Evolutionary conservation across 2,797 vertebrate genomes (phyloP).

Genomic region (Pteronotus mesoamericanus): DNA sequence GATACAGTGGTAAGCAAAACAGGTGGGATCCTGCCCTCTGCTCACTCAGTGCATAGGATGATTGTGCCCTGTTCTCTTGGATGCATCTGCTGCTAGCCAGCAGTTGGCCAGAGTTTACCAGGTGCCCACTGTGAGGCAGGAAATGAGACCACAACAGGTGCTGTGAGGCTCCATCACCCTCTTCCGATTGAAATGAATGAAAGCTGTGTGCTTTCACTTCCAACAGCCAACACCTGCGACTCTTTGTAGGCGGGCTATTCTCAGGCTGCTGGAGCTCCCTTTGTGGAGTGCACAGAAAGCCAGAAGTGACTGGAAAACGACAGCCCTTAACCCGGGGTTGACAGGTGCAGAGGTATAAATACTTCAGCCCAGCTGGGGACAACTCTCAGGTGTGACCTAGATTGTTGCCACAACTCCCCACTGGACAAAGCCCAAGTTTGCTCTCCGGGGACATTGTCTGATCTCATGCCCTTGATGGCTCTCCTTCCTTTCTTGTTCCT

Average conservation of each 20-base stretch:
- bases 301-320: background rate
- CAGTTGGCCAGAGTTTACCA: background rate
- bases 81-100: background rate
- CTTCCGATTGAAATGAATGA: background rate
- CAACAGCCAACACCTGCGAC: background rate
- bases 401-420: background rate
- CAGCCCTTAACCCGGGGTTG: background rate
- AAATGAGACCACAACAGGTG: background rate
- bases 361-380: background rate
- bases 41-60: background rate
- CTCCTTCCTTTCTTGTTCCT: background rate
- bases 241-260: background rate
- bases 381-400: background rate
- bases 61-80: background rate
- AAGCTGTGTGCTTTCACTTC: background rate
- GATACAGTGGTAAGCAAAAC: background rate
- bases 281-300: background rate
- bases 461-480: background rate
- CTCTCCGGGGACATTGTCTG: background rate
- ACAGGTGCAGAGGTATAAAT: background rate
- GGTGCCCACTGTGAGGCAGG: background rate
- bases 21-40: background rate
- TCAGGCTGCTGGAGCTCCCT: background rate
- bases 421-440: background rate
- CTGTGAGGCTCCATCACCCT: background rate